Evolutionary conservation across 2,797 vertebrate species (phyloP).

Genomic region (Fringilla coelebs): DNA sequence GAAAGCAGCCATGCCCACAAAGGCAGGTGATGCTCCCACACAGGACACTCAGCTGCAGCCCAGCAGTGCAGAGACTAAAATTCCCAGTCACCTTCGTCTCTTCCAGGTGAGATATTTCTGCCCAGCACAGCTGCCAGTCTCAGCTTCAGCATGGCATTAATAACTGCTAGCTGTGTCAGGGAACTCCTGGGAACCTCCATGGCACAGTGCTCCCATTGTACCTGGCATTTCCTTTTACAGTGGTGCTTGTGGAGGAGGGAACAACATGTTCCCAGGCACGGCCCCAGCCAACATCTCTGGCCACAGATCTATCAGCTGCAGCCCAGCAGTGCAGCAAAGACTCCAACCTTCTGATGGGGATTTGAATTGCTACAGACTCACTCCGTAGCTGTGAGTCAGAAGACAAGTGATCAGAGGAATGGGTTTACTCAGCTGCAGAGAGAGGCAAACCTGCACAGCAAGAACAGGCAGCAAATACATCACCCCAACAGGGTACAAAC

Average conservation of each 20-base stretch:
- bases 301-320: background rate
- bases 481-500: background rate
- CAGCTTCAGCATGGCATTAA: background rate
- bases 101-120: background rate
- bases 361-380: background rate
- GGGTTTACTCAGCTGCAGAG: background rate
- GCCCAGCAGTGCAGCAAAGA: background rate
- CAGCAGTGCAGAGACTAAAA: background rate
- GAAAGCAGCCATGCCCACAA: background rate
- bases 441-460: background rate
- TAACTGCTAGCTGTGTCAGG: background rate
- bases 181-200: background rate
- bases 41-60: background rate
- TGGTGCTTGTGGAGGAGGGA: background rate
- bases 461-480: background rate
- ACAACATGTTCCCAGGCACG: accelerated
- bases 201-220: accelerated
- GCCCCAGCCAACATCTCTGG: background rate
- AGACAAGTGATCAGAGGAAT: background rate
- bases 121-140: background rate
- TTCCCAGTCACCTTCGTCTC: background rate
- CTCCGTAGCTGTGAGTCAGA: background rate
- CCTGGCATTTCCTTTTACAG: background rate
- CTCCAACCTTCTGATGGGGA: background rate
- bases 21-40: background rate